phyloP scores from a whole-genome alignment of 2,113 vertebrate genomes.

The Ia io region DNA sequence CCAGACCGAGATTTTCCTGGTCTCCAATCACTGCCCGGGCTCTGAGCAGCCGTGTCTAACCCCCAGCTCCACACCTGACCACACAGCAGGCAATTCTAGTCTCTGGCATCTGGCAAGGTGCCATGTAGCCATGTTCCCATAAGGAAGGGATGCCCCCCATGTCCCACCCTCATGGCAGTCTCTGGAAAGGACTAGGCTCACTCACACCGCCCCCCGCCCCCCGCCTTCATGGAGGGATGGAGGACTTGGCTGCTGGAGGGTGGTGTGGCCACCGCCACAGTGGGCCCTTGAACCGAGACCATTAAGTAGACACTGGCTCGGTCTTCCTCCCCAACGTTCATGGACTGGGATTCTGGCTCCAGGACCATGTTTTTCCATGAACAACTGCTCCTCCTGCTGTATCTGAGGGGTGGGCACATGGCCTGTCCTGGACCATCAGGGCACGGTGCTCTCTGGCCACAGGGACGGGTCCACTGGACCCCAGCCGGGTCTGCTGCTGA shows the following conservation, averaged over 20 bases:
- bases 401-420: not conserved
- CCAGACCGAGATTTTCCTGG: not conserved
- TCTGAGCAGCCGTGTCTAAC: fast-evolving
- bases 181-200: not conserved
- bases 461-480: not conserved
- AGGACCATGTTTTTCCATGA: fast-evolving
- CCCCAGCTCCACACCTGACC: not conserved
- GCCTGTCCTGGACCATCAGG: not conserved
- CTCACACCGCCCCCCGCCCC: not conserved
- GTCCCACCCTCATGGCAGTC: not conserved
- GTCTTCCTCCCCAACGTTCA: not conserved
- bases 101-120: not conserved
- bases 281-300: not conserved
- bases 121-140: not conserved
- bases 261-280: fast-evolving
- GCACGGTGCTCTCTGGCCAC: not conserved
- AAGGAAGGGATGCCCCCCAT: not conserved
- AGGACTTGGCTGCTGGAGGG: not conserved
- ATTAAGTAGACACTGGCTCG: fast-evolving
- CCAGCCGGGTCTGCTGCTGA: not conserved
- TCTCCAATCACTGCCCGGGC: not conserved
- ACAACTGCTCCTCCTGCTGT: not conserved
- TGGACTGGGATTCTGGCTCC: not conserved
- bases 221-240: not conserved
- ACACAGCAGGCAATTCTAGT: not conserved